Conservation (phyloP, 2,113 vertebrate genomes). For the Dissostichus mawsoni region DNA sequence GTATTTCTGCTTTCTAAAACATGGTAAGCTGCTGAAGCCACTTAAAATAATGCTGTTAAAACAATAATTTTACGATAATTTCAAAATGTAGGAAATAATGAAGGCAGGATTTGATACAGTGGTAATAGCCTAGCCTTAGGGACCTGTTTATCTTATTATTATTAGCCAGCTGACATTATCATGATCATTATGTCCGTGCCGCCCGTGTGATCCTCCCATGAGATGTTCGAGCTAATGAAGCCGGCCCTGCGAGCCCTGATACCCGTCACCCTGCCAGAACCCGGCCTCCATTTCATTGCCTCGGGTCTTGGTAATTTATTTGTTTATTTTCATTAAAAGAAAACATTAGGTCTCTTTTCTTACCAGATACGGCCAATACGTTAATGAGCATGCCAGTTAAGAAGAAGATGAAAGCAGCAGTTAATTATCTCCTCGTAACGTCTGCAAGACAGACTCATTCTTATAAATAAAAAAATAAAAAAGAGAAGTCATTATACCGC, state of each 20-base stretch:
- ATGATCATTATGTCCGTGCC: constrained; percentile 41
- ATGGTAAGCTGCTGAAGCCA: not conserved
- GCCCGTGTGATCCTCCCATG: constrained; percentile 58
- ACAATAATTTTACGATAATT: not conserved
- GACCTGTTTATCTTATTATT: constrained; percentile 58
- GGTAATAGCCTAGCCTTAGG: constrained; percentile 24
- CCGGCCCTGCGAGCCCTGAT: constrained; percentile 23
- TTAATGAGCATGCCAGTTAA: constrained; percentile 82
- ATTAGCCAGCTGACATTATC: constrained; percentile 52
- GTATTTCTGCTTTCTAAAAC: not conserved
- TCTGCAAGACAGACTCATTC: constrained; percentile 75
- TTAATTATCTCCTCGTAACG: constrained; percentile 81
- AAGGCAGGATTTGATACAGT: constrained; percentile 22
- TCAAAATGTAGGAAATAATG: constrained; percentile 24
- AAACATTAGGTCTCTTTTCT: constrained; percentile 69
- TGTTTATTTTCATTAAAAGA: constrained; percentile 77
- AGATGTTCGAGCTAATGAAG: constrained; percentile 67
- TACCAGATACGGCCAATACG: constrained; percentile 62
- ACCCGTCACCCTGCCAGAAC: constrained; percentile 59
- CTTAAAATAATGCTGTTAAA: not conserved
- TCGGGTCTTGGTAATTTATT: constrained; percentile 67
- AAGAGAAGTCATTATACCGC: constrained; percentile 70
- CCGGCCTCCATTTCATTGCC: constrained; percentile 51
- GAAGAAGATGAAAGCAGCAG: constrained; percentile 77
- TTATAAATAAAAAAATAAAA: constrained; percentile 65